Evolutionary conservation across 2,113 vertebrate genomes (phyloP).

Genomic region (Cyphomyrus discorhynchus): DNA sequence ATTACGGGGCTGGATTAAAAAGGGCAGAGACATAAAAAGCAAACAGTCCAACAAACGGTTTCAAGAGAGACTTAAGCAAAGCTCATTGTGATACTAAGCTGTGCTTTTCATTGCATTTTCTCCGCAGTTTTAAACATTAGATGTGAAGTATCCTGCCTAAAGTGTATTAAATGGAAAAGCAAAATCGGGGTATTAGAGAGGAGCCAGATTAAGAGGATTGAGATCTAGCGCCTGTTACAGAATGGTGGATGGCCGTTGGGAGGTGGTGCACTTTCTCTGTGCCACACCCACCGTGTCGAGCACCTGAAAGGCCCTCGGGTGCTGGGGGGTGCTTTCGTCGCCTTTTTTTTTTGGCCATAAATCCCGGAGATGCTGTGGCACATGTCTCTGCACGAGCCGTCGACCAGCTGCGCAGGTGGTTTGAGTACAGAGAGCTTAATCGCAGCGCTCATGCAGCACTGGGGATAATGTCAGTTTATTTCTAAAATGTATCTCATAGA

Average conservation of each 20-base stretch:
- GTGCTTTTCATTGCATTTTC: slow-evolving; percentile 57
- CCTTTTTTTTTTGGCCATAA: not conserved
- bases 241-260: slow-evolving; percentile 24
- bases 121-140: slow-evolving; percentile 45
- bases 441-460: not conserved
- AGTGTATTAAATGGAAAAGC: slow-evolving; percentile 64
- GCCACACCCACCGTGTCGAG: not conserved
- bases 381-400: not conserved
- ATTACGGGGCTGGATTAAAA: slow-evolving; percentile 41
- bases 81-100: slow-evolving; percentile 53
- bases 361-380: not conserved
- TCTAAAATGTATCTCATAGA: not conserved
- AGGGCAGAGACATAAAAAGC: slow-evolving; percentile 22
- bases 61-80: slow-evolving; percentile 42
- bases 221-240: slow-evolving; percentile 57
- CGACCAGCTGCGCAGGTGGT: not conserved
- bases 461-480: not conserved
- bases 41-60: slow-evolving; percentile 33
- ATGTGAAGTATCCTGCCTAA: slow-evolving; percentile 53
- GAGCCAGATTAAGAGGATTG: slow-evolving; percentile 60
- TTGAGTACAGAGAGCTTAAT: not conserved
- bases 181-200: slow-evolving; percentile 51
- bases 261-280: not conserved
- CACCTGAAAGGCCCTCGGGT: not conserved
- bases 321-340: not conserved